Percentiles rank a stretch among this genome's conserved stretches.
Evolutionary conservation across 2,113 vertebrate genomes (phyloP).

Genomic region (Dipodomys merriami): DNA sequence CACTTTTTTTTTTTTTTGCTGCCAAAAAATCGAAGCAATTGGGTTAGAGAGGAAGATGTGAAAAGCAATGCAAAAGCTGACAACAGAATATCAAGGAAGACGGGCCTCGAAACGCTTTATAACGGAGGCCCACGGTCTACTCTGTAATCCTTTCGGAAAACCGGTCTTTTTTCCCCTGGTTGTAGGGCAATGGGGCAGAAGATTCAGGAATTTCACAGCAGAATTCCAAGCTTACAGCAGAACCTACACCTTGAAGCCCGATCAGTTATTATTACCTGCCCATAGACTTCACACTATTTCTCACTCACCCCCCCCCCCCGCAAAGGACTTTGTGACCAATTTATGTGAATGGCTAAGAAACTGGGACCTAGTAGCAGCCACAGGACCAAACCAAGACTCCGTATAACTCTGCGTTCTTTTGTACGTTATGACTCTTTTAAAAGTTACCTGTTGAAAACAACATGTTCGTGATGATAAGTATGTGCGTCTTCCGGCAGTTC

Average conservation of each 20-base stretch:
- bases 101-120: background rate
- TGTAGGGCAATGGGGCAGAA: background rate
- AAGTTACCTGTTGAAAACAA: constrained; percentile 14
- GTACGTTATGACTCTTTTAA: background rate
- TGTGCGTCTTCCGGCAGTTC: background rate
- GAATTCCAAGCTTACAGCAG: background rate
- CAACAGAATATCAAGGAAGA: constrained; percentile 1
- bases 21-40: constrained; percentile 64
- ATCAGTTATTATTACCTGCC: background rate
- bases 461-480: background rate
- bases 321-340: background rate
- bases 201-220: background rate
- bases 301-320: background rate
- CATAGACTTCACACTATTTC: background rate
- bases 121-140: background rate
- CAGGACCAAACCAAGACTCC: background rate
- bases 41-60: constrained; percentile 55
- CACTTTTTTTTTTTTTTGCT: constrained; percentile 54
- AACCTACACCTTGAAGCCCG: background rate
- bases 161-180: background rate
- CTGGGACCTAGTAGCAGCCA: background rate
- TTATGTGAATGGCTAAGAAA: background rate
- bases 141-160: constrained; percentile 12
- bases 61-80: constrained; percentile 65
- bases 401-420: background rate